A percentile compares a stretch with the other conserved stretches of the same genome.
These are phyloP conservation scores for Cryptotermes secundus DNA, from an alignment of 1,140 invertebrate species.

Conservation along the genomic window DNA sequence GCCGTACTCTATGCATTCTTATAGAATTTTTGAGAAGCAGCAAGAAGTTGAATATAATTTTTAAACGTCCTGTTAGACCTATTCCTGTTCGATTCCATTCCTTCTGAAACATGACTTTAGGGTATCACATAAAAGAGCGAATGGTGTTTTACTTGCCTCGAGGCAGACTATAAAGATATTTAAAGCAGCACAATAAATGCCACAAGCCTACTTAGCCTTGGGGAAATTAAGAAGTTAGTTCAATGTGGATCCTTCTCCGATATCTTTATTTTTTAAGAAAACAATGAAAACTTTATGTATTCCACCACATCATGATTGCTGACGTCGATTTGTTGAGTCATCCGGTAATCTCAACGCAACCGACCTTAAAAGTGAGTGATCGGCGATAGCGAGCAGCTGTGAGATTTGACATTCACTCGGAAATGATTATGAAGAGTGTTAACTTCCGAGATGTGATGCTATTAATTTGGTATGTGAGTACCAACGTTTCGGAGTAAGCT, in stretches of 20 bases:
- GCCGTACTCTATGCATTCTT: too few relatives aligned
- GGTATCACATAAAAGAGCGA: background rate
- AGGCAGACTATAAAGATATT: background rate
- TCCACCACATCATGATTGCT: background rate
- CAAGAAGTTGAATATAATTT: background rate
- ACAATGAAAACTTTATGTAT: background rate
- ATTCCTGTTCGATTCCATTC: background rate
- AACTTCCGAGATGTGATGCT: too few relatives aligned
- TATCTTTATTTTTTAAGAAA: background rate
- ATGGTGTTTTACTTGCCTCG: background rate
- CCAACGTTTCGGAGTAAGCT: too few relatives aligned
- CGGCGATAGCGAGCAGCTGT: background rate
- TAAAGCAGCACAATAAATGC: background rate
- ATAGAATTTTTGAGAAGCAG: too few relatives aligned
- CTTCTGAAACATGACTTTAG: background rate
- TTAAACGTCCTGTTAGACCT: background rate
- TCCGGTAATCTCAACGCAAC: background rate
- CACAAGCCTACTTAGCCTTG: background rate
- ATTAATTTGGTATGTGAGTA: too few relatives aligned
- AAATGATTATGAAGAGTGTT: too few relatives aligned
- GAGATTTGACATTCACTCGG: background rate
- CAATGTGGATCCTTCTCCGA: background rate
- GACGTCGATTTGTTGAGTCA: background rate
- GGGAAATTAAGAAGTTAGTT: background rate
- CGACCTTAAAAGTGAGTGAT: background rate